These are phyloP conservation scores for Tychaedon coryphoeus DNA, from an alignment of 2,113 vertebrate species.

Conservation along the genomic window DNA sequence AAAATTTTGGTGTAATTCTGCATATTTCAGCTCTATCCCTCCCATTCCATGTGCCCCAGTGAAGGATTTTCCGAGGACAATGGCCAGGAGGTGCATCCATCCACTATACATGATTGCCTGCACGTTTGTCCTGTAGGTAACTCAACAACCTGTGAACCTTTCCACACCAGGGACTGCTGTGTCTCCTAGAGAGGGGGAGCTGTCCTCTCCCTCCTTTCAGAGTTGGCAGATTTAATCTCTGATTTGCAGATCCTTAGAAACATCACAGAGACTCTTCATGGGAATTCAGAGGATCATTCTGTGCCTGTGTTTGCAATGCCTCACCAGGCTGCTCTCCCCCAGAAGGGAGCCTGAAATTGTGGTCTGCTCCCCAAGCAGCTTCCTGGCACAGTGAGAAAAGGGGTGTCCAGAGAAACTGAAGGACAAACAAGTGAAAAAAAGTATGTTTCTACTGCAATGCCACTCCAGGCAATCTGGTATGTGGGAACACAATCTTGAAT, in stretches of 20 bases:
- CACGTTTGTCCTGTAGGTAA: not conserved
- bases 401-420: not conserved
- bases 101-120: fast-evolving
- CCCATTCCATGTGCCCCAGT: fast-evolving
- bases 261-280: not conserved
- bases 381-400: not conserved
- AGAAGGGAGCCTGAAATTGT: not conserved
- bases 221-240: not conserved
- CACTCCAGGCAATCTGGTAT: not conserved
- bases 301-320: not conserved
- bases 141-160: not conserved
- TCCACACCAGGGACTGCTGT: not conserved
- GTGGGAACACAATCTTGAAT: not conserved
- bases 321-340: not conserved
- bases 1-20: not conserved
- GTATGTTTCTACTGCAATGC: not conserved
- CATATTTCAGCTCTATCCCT: not conserved
- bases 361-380: not conserved
- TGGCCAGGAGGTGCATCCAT: not conserved
- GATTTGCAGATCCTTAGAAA: not conserved
- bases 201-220: not conserved
- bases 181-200: not conserved
- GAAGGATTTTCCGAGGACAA: not conserved
- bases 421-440: not conserved
- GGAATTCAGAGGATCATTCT: not conserved